phyloP scores from a whole-genome alignment of 2,797 vertebrate genomes.

The Acestrorhynchus altus region DNA sequence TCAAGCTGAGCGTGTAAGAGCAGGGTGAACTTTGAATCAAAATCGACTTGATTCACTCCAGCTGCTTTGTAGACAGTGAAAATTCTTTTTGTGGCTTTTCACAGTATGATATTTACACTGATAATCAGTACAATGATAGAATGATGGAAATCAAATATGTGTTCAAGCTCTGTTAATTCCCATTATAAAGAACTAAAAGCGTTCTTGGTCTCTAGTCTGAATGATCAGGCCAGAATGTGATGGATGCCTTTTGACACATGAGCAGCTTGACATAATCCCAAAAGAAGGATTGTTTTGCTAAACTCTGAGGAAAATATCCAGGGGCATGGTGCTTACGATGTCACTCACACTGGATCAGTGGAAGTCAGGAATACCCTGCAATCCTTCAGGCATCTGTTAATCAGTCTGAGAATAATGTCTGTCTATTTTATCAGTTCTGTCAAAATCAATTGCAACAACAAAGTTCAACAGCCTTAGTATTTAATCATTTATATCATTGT shows the following conservation, averaged over 20 bases:
- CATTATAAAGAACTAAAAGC: neutral
- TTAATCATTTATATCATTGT: no score
- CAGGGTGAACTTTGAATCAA: neutral
- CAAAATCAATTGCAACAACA: neutral
- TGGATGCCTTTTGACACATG: slow-evolving; percentile 39
- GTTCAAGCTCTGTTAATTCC: neutral
- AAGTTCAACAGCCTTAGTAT: neutral
- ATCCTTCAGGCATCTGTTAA: slow-evolving; percentile 2
- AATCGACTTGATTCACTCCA: neutral
- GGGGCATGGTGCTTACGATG: slow-evolving; percentile 55
- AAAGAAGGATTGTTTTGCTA: slow-evolving; percentile 26
- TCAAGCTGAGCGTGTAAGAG: neutral
- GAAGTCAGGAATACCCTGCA: slow-evolving; percentile 48
- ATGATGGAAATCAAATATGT: no score
- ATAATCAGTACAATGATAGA: no score
- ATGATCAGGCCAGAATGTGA: slow-evolving; percentile 19
- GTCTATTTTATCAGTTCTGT: neutral
- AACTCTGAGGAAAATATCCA: slow-evolving; percentile 32
- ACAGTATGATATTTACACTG: no score
- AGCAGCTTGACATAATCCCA: slow-evolving; percentile 38
- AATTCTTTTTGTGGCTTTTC: neutral
- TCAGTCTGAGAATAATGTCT: neutral
- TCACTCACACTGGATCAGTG: slow-evolving; percentile 43
- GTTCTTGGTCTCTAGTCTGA: neutral
- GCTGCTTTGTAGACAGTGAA: neutral